phyloP scores from a whole-genome alignment of 2,797 vertebrate genomes.

The Sebastes melanostomus region DNA sequence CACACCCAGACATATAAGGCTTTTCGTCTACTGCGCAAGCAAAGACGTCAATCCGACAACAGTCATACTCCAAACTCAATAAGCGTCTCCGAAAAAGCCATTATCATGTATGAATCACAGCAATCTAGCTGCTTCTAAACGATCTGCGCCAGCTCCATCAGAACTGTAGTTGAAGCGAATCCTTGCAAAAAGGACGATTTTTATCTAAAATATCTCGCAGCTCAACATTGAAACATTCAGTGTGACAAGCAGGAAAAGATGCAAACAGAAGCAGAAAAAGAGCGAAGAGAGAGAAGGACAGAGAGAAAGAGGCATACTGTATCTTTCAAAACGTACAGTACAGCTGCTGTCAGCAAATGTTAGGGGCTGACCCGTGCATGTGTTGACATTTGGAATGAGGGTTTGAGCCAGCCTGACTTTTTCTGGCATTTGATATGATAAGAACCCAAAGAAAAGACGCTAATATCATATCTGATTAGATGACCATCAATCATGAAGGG shows the following conservation, averaged over 20 bases:
- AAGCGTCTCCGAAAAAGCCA: slow-evolving; percentile 8
- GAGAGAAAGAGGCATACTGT: not conserved
- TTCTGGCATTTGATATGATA: slow-evolving; percentile 49
- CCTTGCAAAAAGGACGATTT: slow-evolving; percentile 8
- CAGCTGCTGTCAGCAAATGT: slow-evolving; percentile 45
- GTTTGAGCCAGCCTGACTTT: slow-evolving; percentile 14
- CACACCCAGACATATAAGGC: not conserved
- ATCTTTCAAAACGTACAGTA: slow-evolving; percentile 13
- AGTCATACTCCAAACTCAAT: slow-evolving; percentile 23
- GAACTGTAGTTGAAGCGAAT: not conserved
- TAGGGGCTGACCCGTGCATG: slow-evolving; percentile 21
- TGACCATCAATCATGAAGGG: not conserved
- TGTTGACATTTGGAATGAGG: slow-evolving; percentile 68
- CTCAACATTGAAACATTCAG: not conserved
- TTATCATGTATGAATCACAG: slow-evolving; percentile 45
- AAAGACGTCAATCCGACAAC: slow-evolving; percentile 13
- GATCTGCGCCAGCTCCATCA: not conserved
- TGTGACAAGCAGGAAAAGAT: not conserved
- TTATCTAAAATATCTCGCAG: slow-evolving; percentile 13
- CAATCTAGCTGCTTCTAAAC: slow-evolving; percentile 12
- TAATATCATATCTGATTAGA: not conserved
- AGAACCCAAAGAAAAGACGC: slow-evolving; percentile 19
- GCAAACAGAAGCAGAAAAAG: not conserved
- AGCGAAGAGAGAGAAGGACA: not conserved
- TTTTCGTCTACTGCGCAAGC: slow-evolving; percentile 1